These are phyloP conservation scores for Actinostola sp. DNA, from an alignment of 92 coral and sea anemone species.

Conservation along the genomic window DNA sequence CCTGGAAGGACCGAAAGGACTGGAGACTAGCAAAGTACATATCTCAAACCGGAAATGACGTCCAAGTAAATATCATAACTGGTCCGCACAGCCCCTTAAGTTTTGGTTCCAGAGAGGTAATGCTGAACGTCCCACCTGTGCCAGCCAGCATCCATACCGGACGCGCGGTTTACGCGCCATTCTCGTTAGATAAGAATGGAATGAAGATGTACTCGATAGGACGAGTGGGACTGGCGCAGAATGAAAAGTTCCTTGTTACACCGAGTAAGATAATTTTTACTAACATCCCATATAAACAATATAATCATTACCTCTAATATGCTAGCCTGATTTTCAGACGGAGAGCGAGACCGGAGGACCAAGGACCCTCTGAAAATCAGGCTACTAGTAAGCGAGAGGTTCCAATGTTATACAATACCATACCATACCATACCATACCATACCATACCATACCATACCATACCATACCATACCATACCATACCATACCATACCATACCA, in stretches of 20 bases:
- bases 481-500: no score
- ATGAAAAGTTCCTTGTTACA: slow-evolving; percentile 21
- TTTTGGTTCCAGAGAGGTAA: slow-evolving; percentile 27
- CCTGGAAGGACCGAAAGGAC: slow-evolving; percentile 30
- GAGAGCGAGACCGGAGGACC: no score
- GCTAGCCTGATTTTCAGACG: no score
- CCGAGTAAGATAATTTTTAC: slow-evolving; percentile 21
- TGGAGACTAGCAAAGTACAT: slow-evolving; percentile 39
- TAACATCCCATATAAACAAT: no score
- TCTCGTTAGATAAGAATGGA: slow-evolving; percentile 24
- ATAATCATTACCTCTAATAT: neutral
- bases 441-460: no score
- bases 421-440: no score
- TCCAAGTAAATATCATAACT: slow-evolving; percentile 21
- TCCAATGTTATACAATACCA: no score
- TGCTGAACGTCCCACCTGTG: slow-evolving; percentile 29
- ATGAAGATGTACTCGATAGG: slow-evolving; percentile 28
- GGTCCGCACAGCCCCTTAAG: slow-evolving; percentile 15
- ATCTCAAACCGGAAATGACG: slow-evolving; percentile 14
- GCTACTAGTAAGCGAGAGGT: no score
- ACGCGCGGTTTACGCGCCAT: slow-evolving; percentile 30
- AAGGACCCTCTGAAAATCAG: no score
- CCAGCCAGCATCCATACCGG: slow-evolving; percentile 8
- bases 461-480: no score
- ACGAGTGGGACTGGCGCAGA: slow-evolving; percentile 5